Conservation (phyloP, 2,113 vertebrate species). For the Notothenia rossii region DNA sequence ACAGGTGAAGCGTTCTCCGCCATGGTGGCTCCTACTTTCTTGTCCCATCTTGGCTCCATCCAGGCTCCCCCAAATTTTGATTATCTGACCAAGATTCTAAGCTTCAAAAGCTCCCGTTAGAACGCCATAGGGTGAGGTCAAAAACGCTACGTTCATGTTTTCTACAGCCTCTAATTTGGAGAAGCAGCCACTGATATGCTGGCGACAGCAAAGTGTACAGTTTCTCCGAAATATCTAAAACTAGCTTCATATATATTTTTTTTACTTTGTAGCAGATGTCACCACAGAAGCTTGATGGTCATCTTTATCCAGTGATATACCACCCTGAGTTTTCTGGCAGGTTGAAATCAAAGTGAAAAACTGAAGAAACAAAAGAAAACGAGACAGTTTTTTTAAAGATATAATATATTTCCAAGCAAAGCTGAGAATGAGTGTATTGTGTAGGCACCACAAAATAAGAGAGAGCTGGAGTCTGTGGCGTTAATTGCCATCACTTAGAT, state of each 20-base stretch:
- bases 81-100: conserved; percentile 58
- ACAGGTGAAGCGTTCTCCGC: conserved; percentile 35
- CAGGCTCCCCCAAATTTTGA: conserved; percentile 48
- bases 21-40: conserved; percentile 28
- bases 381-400: conserved; percentile 17
- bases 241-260: not conserved
- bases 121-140: conserved; percentile 54
- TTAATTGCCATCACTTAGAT: conserved; percentile 65
- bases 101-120: conserved; percentile 42
- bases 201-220: conserved; percentile 22
- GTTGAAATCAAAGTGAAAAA: conserved; percentile 21
- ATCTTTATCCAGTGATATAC: conserved; percentile 26
- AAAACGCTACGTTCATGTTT: conserved; percentile 24
- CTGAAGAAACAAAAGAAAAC: conserved; percentile 33
- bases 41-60: conserved; percentile 44
- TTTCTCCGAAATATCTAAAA: conserved; percentile 39
- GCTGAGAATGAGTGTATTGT: conserved; percentile 29
- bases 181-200: conserved; percentile 34
- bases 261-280: conserved; percentile 29
- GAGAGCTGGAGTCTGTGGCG: conserved; percentile 60
- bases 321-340: conserved; percentile 1
- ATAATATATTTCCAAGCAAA: conserved; percentile 25
- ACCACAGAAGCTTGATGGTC: conserved; percentile 27
- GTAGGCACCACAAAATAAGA: conserved; percentile 55
- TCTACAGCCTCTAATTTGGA: conserved; percentile 67